phyloP scores from a whole-genome alignment of 2,113 vertebrate genomes.

The Saguinus midas region DNA sequence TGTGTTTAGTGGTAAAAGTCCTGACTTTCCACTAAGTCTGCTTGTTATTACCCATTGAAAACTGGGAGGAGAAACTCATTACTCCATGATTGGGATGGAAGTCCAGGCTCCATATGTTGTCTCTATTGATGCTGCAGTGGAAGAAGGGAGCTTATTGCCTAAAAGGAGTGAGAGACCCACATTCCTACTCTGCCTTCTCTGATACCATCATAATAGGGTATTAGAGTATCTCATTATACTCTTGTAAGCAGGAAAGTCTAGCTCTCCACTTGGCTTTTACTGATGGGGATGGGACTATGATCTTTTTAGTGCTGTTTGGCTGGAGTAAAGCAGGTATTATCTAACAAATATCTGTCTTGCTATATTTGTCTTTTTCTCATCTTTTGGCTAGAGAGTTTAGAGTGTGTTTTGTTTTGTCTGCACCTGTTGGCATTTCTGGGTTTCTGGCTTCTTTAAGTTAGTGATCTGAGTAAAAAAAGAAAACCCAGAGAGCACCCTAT shows the following conservation, averaged over 20 bases:
- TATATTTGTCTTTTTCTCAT: not conserved
- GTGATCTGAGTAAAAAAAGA: not conserved
- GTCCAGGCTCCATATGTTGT: not conserved
- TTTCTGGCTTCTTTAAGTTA: not conserved
- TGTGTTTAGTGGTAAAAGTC: not conserved
- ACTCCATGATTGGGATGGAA: not conserved
- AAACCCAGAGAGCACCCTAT: not conserved
- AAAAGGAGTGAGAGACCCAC: not conserved
- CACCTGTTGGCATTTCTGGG: fast-evolving
- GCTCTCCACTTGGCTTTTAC: not conserved
- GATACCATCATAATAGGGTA: not conserved
- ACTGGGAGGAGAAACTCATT: not conserved
- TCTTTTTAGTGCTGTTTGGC: not conserved
- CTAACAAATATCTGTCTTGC: not conserved
- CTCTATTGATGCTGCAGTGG: not conserved
- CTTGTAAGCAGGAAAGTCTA: not conserved
- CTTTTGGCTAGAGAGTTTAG: not conserved
- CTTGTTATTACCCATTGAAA: not conserved
- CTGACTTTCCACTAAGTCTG: not conserved
- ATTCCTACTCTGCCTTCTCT: not conserved
- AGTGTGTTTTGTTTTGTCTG: not conserved
- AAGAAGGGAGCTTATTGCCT: not conserved
- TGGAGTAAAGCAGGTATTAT: not conserved
- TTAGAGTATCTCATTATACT: not conserved
- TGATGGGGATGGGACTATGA: not conserved